Evolutionary conservation across 2,797 vertebrate species (phyloP), one percentile per base, ranked within the genome.

Genomic region (Eospalax fontanierii): DNA sequence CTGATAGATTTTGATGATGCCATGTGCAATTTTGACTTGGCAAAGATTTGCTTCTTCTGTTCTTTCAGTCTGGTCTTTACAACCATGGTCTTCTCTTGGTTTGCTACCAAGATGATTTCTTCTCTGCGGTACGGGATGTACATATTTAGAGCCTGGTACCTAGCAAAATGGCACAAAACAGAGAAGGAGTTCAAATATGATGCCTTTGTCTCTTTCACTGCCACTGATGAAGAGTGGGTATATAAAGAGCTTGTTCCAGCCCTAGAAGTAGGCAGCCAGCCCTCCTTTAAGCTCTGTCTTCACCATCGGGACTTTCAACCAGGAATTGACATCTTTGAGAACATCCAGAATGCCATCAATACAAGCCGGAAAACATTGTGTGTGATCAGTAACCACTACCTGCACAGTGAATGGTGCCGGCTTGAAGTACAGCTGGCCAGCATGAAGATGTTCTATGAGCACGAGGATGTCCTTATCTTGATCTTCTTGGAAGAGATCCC

Each of bases 371-470:
- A 99, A 97, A 99, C 99, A 1, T 97, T 99, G 80, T 99, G 99
- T 50, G 98, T 99, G 38, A 98, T 99, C 82, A 99, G 99, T 97
- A 98, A 98, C 19, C 98, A 98, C 74, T 99, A 99, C 94, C 98
- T 99, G 21, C 97, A n/a, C 71, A 99, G 99, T 0, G 99, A 99
- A 96, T 99, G 99, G 99, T 99, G 99, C 88, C 98, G 98, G 0
- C 94, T 99, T 96, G 99, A 99, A 97, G 99, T 99, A 76, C 99
- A 99, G 95, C 88, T 99, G 90, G 99, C 99, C 92, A 99, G 99
- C 97, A 99, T 99, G 93, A 97, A 99, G 75, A 99, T 99, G 78
- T 99, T 99, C n/a, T 98, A 99, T 15, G 99, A 99, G 94, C 98
- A 99, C 93, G 97, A 98, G 54, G 99, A 99, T 4, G 99, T 99